Evolutionary conservation across 2,888 invertebrate genomes (phyloP).

Genomic region (Zhengitettix transpicula): DNA sequence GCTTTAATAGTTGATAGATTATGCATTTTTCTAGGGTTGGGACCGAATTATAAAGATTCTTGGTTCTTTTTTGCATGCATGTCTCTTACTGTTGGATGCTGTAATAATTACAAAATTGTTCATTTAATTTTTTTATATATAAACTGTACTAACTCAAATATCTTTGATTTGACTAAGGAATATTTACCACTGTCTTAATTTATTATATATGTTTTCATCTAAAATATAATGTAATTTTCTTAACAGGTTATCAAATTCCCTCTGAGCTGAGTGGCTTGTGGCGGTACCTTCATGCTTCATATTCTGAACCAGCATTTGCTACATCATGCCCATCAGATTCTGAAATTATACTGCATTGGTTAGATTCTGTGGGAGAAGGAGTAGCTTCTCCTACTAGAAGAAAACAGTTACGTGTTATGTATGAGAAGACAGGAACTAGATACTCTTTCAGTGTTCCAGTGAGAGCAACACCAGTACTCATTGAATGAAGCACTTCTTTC

Average conservation of each 20-base stretch:
- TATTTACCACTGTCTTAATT: too few relatives aligned
- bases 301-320: constrained; percentile 11
- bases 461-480: constrained; percentile 1
- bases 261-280: constrained; percentile 8
- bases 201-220: neutral
- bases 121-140: too few relatives aligned
- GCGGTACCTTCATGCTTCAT: constrained; percentile 13
- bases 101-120: too few relatives aligned
- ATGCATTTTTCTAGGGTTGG: too few relatives aligned
- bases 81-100: too few relatives aligned
- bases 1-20: too few relatives aligned
- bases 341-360: constrained; percentile 13
- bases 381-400: neutral
- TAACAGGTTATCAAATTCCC: constrained; percentile 11
- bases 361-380: constrained; percentile 5
- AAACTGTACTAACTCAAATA: too few relatives aligned
- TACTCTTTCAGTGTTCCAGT: constrained; percentile 1
- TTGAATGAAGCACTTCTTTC: neutral
- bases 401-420: neutral
- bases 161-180: too few relatives aligned
- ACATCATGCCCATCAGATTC: constrained; percentile 12
- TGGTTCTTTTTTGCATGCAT: too few relatives aligned
- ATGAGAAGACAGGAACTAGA: neutral
- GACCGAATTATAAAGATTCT: too few relatives aligned
- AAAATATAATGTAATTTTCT: neutral